A percentile compares a stretch with the other conserved stretches of the same genome.
phyloP scores from a whole-genome alignment of 2,888 invertebrate species.

The Nasonia oneida region DNA sequence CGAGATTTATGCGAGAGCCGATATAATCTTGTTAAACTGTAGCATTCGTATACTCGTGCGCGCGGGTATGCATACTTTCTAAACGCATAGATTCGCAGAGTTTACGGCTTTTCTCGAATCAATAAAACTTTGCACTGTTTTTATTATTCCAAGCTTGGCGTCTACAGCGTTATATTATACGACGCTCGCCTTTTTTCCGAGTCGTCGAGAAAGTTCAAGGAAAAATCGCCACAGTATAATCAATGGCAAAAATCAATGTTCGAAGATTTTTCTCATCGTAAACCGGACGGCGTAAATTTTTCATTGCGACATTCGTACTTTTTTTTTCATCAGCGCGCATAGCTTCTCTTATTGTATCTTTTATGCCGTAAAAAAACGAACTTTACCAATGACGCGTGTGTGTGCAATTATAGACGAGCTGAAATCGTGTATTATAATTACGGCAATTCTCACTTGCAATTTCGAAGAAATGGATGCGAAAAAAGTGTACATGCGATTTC shows the following conservation, averaged over 20 bases:
- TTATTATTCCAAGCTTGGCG: background rate
- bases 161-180: background rate
- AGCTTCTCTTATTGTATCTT: background rate
- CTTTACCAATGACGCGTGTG: background rate
- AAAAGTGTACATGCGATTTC: background rate
- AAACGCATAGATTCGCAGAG: background rate
- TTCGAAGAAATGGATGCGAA: background rate
- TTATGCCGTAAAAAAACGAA: background rate
- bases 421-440: background rate
- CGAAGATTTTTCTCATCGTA: background rate
- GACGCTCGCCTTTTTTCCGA: background rate
- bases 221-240: background rate
- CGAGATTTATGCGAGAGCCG: background rate
- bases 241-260: background rate
- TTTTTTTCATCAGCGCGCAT: background rate
- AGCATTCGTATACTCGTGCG: background rate
- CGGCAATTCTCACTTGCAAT: background rate
- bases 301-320: background rate
- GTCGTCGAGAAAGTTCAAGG: constrained; percentile 8
- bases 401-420: background rate
- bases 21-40: background rate
- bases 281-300: background rate
- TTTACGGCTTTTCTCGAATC: constrained; percentile 4
- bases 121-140: constrained; percentile 4
- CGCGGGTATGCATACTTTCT: background rate